Percentiles rank a stretch among this genome's conserved stretches.
phyloP scores from a whole-genome alignment of 2,888 invertebrate species.

The Eurytoma adleriae region DNA sequence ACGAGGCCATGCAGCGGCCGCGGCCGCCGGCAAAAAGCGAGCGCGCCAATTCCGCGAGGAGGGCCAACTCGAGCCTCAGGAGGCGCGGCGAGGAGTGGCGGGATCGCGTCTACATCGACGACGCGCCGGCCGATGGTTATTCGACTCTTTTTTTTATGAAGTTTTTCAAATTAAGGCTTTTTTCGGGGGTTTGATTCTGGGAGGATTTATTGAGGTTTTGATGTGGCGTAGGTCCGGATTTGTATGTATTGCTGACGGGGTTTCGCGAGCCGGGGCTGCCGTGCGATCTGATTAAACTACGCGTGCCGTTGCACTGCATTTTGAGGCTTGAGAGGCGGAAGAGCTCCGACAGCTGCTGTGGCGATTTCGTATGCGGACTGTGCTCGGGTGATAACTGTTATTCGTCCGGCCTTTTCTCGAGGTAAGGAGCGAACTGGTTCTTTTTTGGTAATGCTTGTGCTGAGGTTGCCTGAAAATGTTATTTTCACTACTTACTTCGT shows the following conservation, averaged over 20 bases:
- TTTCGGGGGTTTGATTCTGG: neutral
- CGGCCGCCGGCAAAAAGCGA: neutral
- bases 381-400: too few species aligned
- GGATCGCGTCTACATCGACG: slow-evolving; percentile 78
- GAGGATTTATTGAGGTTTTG: neutral
- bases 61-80: slow-evolving; percentile 77
- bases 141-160: neutral
- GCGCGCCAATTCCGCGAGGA: slow-evolving; percentile 68
- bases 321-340: slow-evolving; percentile 62
- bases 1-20: slow-evolving; percentile 30
- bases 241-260: slow-evolving; percentile 78
- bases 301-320: slow-evolving; percentile 66
- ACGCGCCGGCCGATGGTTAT: slow-evolving; percentile 75
- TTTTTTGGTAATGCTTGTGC: too few species aligned
- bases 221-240: slow-evolving; percentile 75
- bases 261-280: slow-evolving; percentile 72
- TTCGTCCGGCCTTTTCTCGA: too few species aligned
- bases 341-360: too few species aligned
- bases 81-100: slow-evolving; percentile 79
- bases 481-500: too few species aligned
- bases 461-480: too few species aligned
- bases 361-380: too few species aligned
- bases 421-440: too few species aligned
- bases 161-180: neutral
- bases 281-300: slow-evolving; percentile 62